A percentile compares a stretch with the other conserved stretches of the same genome.
These are phyloP conservation scores for Dinocampus coccinellae DNA, from an alignment of 2,888 invertebrate species.

Conservation along the genomic window DNA sequence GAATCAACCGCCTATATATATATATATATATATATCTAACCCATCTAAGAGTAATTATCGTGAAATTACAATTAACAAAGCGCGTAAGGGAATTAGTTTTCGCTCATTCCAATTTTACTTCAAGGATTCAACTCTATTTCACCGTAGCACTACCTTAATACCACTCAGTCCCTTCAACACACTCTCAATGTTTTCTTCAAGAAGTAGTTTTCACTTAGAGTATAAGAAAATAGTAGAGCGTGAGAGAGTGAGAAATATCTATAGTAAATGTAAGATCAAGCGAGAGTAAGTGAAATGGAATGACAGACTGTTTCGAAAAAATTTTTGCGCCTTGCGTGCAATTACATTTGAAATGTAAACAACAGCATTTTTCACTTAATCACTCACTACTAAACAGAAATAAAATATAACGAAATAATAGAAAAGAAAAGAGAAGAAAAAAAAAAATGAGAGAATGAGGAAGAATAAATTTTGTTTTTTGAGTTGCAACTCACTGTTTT, in stretches of 20 bases:
- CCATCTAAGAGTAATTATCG: not conserved
- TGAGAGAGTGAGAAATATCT: too few relatives aligned
- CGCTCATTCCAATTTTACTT: not conserved
- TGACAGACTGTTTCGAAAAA: too few relatives aligned
- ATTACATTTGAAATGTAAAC: not conserved
- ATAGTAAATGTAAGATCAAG: too few relatives aligned
- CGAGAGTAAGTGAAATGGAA: too few relatives aligned
- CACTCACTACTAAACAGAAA: not conserved
- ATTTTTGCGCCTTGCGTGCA: not conserved
- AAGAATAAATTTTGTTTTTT: too few relatives aligned
- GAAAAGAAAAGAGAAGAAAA: not conserved
- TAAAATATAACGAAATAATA: not conserved
- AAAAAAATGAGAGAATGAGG: not conserved
- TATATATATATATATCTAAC: not conserved
- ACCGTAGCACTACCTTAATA: not conserved
- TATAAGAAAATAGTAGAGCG: too few relatives aligned
- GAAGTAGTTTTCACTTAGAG: not conserved
- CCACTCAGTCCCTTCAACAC: not conserved
- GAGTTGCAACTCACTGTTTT: too few relatives aligned
- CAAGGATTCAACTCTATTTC: not conserved
- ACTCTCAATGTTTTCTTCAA: not conserved
- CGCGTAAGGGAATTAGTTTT: not conserved
- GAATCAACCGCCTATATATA: not conserved
- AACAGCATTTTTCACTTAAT: not conserved
- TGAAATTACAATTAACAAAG: conserved; percentile 1